phyloP scores from a whole-genome alignment of 2,797 vertebrate species.

The Eurystomus glaucurus region DNA sequence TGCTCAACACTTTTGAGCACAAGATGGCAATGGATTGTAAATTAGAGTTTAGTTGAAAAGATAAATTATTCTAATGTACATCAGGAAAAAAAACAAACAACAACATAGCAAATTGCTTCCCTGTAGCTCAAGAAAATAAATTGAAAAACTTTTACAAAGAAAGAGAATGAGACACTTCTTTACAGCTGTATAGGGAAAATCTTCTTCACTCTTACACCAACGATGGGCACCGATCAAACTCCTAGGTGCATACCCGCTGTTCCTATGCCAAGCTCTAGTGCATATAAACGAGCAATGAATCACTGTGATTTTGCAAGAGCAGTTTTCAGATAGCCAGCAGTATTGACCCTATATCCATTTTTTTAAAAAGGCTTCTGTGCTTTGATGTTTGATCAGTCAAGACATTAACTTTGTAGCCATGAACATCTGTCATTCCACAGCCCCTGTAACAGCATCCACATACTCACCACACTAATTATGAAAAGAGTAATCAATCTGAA shows the following conservation, averaged over 20 bases:
- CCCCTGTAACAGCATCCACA: background rate
- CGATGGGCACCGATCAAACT: background rate
- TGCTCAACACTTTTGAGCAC: background rate
- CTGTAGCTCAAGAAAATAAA: background rate
- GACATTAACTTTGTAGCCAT: background rate
- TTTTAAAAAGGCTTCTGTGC: background rate
- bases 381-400: background rate
- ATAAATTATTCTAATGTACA: background rate
- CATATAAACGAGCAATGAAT: background rate
- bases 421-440: background rate
- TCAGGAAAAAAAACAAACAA: background rate
- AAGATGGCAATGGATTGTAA: background rate
- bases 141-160: fast-evolving
- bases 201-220: background rate
- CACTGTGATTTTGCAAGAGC: background rate
- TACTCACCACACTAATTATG: background rate
- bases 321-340: background rate
- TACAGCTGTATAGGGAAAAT: background rate
- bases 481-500: background rate
- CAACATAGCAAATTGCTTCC: background rate
- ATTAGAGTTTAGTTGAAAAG: background rate
- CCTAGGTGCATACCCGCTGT: background rate
- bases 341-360: background rate
- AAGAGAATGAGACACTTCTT: background rate
- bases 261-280: background rate